Conservation (phyloP, 2,113 vertebrate species). For the Toxotes chatareus region DNA sequence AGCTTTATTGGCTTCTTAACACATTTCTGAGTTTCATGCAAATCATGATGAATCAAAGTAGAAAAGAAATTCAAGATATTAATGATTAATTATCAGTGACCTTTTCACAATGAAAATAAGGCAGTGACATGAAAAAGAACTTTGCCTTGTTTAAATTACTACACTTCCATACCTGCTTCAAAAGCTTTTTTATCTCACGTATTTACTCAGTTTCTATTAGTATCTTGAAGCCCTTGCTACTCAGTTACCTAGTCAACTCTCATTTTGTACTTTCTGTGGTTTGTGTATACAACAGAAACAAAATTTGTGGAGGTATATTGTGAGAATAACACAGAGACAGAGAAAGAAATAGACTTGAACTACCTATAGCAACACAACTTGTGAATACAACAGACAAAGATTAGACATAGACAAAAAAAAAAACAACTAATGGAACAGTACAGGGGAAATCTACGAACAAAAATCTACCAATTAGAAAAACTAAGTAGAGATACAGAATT, state of each 20-base stretch:
- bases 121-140: conserved; percentile 4
- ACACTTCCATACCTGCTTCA: conserved; percentile 23
- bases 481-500: no score
- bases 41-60: background rate
- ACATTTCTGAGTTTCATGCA: conserved; percentile 17
- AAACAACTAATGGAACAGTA: no score
- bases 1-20: conserved; percentile 8
- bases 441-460: no score
- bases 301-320: background rate
- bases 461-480: no score
- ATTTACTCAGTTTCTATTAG: conserved; percentile 39
- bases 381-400: no score
- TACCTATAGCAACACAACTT: background rate
- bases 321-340: background rate
- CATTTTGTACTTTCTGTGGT: background rate
- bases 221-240: conserved; percentile 13
- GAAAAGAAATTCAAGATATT: conserved; percentile 19
- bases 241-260: conserved; percentile 1
- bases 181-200: conserved; percentile 1
- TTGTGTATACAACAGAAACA: background rate
- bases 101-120: conserved; percentile 44
- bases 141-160: conserved; percentile 2
- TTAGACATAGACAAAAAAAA: no score
- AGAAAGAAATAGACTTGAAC: background rate
- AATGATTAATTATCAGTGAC: conserved; percentile 47